These are phyloP conservation scores for Eupithecia subfuscata DNA, from an alignment of 2,888 invertebrate species.

Conservation along the genomic window DNA sequence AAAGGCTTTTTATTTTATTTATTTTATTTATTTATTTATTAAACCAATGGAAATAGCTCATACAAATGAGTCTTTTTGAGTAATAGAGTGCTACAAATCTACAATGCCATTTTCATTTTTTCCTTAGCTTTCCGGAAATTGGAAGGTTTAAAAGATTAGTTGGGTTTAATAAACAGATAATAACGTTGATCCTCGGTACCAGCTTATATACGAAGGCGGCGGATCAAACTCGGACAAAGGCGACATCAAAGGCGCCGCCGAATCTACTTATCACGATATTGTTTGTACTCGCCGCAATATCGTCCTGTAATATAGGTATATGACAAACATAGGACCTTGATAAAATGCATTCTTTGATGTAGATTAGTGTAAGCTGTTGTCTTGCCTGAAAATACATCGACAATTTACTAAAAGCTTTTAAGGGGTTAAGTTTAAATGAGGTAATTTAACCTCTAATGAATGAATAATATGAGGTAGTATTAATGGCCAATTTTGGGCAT, in stretches of 20 bases:
- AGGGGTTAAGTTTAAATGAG: neutral
- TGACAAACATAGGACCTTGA: constrained; percentile 52
- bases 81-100: no score
- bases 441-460: no score
- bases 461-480: no score
- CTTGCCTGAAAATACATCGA: neutral
- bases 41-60: no score
- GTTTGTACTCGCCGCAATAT: constrained; percentile 73
- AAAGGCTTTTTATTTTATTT: no score
- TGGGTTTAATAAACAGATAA: constrained; percentile 2
- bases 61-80: no score
- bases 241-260: constrained; percentile 78
- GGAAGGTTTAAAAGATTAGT: constrained; percentile 5
- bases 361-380: constrained; percentile 11
- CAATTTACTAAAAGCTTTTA: neutral
- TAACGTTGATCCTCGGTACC: constrained; percentile 10
- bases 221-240: constrained; percentile 78
- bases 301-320: constrained; percentile 66
- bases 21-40: no score
- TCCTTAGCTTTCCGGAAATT: constrained; percentile 7
- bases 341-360: constrained; percentile 32
- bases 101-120: no score
- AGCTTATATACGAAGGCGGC: constrained; percentile 54
- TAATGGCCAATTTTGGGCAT: no score
- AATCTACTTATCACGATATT: constrained; percentile 80